Evolutionary conservation across 2,113 vertebrate species (phyloP).

Genomic region (Hippocampus abdominalis): DNA sequence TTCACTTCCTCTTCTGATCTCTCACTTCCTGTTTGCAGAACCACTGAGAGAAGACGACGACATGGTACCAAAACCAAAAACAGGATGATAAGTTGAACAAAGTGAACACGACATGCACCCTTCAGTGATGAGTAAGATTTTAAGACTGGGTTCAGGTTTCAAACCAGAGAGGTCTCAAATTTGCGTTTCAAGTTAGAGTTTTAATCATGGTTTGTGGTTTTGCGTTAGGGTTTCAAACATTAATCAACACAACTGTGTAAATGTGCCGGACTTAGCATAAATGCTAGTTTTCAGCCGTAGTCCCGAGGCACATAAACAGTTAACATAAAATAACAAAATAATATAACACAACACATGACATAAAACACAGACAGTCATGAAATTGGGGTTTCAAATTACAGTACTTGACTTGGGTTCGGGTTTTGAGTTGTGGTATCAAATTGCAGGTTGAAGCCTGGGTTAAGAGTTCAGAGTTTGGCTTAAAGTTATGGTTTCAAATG

Average conservation of each 20-base stretch:
- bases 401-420: neutral
- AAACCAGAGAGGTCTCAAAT: neutral
- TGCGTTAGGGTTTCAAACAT: too few species aligned
- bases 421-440: neutral
- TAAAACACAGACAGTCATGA: too few species aligned
- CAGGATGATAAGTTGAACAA: neutral
- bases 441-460: too few species aligned
- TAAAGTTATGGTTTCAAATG: too few species aligned
- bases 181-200: neutral
- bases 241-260: too few species aligned
- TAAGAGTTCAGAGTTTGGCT: too few species aligned
- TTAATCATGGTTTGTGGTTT: too few species aligned
- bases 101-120: neutral
- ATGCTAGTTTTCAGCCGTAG: too few species aligned
- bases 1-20: conserved; percentile 4
- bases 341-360: too few species aligned
- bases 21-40: neutral
- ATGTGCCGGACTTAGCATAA: too few species aligned
- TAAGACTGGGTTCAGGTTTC: neutral
- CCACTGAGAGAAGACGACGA: neutral
- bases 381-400: neutral
- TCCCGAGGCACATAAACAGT: too few species aligned
- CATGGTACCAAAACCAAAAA: neutral
- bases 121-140: neutral
- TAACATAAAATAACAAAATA: too few species aligned